Base-by-base conservation (phyloP, 2,113 vertebrate genomes). In the Cariama cristata region DNA sequence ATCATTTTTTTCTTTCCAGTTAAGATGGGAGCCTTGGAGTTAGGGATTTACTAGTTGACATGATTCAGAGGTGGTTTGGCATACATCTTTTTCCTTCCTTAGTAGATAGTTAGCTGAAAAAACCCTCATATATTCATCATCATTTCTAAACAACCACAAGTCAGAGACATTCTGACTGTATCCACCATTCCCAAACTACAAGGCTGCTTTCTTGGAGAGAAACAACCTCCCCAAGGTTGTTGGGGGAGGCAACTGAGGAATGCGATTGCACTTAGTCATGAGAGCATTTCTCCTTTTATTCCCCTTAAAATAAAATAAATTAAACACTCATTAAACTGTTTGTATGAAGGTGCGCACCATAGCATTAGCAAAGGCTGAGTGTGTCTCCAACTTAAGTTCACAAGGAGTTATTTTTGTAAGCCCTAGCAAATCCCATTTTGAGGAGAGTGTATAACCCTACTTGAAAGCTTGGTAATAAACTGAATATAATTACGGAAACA, bases 281-380 rank as follows among this genome's bases (percentile, higher is more conserved):
- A 17, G 55, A 98, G 87, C 80, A 88, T 97, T 96, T 79, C 42
- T 74, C 4, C 53, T 58, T 94, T 95, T 97, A 98, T 98, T 96
- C 71, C 81, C 20, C 94, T 97, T 87, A 96, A 98, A 98, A 98
- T 98, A 55, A 98, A 98, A 97, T 95, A 97, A 95, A 97, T 98
- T 97, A 97, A 98, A 97, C 75, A 91, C 72, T 96, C 76, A 89
- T 97, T 97, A 97, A 97, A 96, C 60, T 62, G 45, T 80, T 97
- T 97, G 97, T 91, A 84, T 84, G 83, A 77, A 98, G 94, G 84
- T 97, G 93, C 95, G 91, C 79, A 93, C 75, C 38, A 38, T 62
- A 88, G 38, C 64, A 96, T 88, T 27, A 45, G 33, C 83, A 90
- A 92, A 84, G 73, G 67, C 83, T 96, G 21, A 67, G 89, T 88